Base-by-base conservation (phyloP, 2,797 vertebrate species). In the Tympanoctomys barrerae region DNA sequence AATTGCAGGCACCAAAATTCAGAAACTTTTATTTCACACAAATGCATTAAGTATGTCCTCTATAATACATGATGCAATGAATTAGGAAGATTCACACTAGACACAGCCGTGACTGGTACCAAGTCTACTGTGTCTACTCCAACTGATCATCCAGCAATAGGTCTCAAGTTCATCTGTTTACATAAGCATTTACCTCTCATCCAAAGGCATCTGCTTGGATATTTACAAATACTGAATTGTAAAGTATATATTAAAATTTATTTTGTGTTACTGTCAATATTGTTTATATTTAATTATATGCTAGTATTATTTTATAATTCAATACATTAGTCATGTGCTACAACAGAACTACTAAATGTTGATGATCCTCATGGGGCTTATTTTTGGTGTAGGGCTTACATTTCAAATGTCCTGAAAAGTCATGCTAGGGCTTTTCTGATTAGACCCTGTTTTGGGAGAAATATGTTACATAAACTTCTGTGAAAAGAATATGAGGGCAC, bases 391-490 rank as follows among this genome's bases (percentile, higher is more conserved):
- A 42, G 36, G 24, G 71, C 39, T 75, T 46, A 46, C 26, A 75
- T 46, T 75, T 39, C 71, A 75, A 75, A 75, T 24, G 28, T 19
- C 21, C 71, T 46, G 39, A 75, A 75, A 46, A 75, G 12, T 39
- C 39, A 26, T 28, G 24, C 24, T 75, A 75, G 11, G 12, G 71
- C 39, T 75, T 75, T 46, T 28, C 39, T 75, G 39, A 5, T 75
- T 75, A 75, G 71, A 22, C 24, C 24, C 46, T 75, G 13, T 75
- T 75, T 46, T 26, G 11, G 2, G 39, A 12, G 24, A 28, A 75
- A 75, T 73, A 26, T 94, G 39, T 89, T 85, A 82, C 11, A 96
- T 39, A 86, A 82, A 86, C 7, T 66, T n/a, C 81, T 85, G 39
- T 90, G n/a, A 24, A 71, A 86, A 79, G 31, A 82, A 73, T 64